phyloP scores from a whole-genome alignment of 1,140 invertebrate genomes.

The Druon quercuslanigerum region DNA sequence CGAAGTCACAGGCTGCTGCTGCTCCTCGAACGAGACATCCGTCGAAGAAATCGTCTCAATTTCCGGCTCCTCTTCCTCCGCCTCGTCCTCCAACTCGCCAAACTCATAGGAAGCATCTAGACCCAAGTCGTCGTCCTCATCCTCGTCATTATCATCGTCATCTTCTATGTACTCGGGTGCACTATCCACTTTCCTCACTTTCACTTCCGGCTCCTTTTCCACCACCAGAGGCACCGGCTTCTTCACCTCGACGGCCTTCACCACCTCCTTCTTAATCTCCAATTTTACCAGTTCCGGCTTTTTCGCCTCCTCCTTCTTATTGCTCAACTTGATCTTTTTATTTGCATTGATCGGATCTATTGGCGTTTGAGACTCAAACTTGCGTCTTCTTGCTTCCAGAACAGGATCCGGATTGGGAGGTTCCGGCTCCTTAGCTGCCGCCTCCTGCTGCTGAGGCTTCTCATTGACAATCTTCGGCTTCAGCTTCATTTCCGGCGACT shows the following conservation, averaged over 20 bases:
- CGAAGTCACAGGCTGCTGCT: slow-evolving; percentile 39
- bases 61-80: slow-evolving; percentile 41
- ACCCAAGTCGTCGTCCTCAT: slow-evolving; percentile 46
- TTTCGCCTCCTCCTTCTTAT: slow-evolving; percentile 53
- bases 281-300: slow-evolving; percentile 36
- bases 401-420: slow-evolving; percentile 60
- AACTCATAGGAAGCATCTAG: slow-evolving; percentile 58
- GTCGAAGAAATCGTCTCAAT: slow-evolving; percentile 33
- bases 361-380: slow-evolving; percentile 68
- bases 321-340: slow-evolving; percentile 70
- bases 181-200: slow-evolving; percentile 39
- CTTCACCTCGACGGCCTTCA: slow-evolving; percentile 43
- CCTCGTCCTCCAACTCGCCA: slow-evolving; percentile 49
- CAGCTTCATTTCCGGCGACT: slow-evolving; percentile 34
- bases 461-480: slow-evolving; percentile 43
- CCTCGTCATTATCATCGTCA: slow-evolving; percentile 42
- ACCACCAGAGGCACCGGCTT: slow-evolving; percentile 35
- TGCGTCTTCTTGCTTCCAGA: slow-evolving; percentile 67
- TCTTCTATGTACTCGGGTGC: slow-evolving; percentile 41
- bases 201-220: slow-evolving; percentile 31
- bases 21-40: slow-evolving; percentile 40
- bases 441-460: slow-evolving; percentile 41
- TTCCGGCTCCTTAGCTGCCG: slow-evolving; percentile 12
- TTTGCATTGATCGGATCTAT: slow-evolving; percentile 65
- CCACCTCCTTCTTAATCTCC: slow-evolving; percentile 44